Base-by-base conservation (phyloP, 2,888 invertebrate genomes). In the Amphipyra tragopoginis region DNA sequence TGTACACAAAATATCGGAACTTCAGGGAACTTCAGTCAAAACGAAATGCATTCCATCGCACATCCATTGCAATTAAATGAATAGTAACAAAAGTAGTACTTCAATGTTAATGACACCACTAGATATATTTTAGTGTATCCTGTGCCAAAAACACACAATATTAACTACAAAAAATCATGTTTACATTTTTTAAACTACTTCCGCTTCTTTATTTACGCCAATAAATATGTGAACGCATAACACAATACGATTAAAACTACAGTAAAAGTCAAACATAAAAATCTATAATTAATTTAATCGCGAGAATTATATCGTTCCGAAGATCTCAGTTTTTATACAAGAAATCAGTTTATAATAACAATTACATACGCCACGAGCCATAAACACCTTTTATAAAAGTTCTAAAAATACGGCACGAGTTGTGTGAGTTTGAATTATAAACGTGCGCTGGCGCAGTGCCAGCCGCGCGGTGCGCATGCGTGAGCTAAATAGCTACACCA, bases 341-440 rank as follows among this genome's bases (percentile, higher is more conserved):
- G 57, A 75, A 75, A 72, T 75, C 48, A 77, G 80, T 80, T 80
- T 83, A 82, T 82, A 84, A 84, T 82, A 88, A 89, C 87, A 86
- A 88, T 85, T 82, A 83, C 84, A 83, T 78, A 79, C 77, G 73
- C 68, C 77, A 81, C 82, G 80, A 75, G 83, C 79, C 83, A 87
- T 92, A 94, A 93, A 93, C 91, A 90, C 87, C 86, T 90, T 92
- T 90, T 90, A 90, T 90, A 92, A 92, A 90, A 87, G 78, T 85
- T 92, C 94, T 94, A 94, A 91, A 90, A 93, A 94, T 94, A 94
- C 76, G 47, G 75, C 66, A 77, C 82, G 80, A 81, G 85, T 87
- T 86, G 89, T 87, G 86, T 81, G 87, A 85, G 92, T 90, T 90
- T 92, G 90, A 87, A 92, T 93, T 91, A 93, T 91, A 91, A 90